Base-by-base conservation (phyloP, 1,140 invertebrate genomes). In the Parasteatoda tepidariorum region DNA sequence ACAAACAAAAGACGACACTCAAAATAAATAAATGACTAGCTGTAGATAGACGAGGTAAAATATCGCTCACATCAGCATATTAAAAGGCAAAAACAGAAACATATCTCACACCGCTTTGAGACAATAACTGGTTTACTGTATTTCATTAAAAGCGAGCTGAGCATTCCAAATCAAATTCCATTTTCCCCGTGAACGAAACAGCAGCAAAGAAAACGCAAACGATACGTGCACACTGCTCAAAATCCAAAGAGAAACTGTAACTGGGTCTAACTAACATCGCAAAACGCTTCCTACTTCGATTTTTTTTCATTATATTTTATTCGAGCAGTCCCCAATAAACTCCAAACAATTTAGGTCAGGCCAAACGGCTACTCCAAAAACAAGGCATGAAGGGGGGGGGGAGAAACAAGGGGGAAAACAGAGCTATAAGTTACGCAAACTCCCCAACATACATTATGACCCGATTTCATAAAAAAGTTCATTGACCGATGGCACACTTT, bases 401-500 rank as follows among this genome's bases (percentile, higher is more conserved):
- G 30, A 33, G 64, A 26, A 13, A 28, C 22, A 24, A 3, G 15
- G 41, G 22, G 24, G 31, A 59, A 61, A 70, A 81, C 22, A 38
- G 48, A 34, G 62, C 59, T 64, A 73, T 71, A 48, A 66, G 81
- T 74, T 74, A 83, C 61, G 70, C 70, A 82, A 73, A 73, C 24
- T 31, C 67, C 38, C 54, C 38, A 61, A 59, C 33, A 48, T 70
- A 26, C 70, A 67, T 24, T 55, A 30, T 73, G 41, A 73, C 70
- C 73, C 33, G 84, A 64, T 66, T 66, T 24, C 55, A 26, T 5
- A 26, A 13, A 24, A 9, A 64, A 31, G 73, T 71, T 81, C 74
- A 55, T 26, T 48, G 83, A 84, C 75, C 81, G 82, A 54, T 74
- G 73, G 66, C 84, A 84, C 83, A 84, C 68, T 79, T 84, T 75